phyloP scores from a whole-genome alignment of 2,888 invertebrate species.

The Morpho deidamia region DNA sequence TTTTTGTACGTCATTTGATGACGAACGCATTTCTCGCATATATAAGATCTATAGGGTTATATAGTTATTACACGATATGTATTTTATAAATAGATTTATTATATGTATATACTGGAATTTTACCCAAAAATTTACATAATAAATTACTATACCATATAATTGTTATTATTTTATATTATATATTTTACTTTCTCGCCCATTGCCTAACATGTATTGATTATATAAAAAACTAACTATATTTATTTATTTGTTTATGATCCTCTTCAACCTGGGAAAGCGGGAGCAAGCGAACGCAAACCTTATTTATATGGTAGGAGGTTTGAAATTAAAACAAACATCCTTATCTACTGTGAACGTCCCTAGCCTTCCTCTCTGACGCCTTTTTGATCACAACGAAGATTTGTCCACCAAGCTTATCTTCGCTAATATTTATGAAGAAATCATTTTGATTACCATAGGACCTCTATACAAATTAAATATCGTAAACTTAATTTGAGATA shows the following conservation, averaged over 20 bases:
- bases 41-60: too few relatives aligned
- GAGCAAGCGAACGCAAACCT: conserved; percentile 70
- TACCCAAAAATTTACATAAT: too few relatives aligned
- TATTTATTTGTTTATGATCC: conserved; percentile 70
- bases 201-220: background rate
- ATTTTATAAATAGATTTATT: too few relatives aligned
- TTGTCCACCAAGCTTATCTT: conserved; percentile 10
- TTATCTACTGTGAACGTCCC: conserved; percentile 38
- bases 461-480: background rate
- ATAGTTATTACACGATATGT: too few relatives aligned
- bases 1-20: too few relatives aligned
- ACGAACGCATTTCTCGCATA: too few relatives aligned
- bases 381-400: conserved; percentile 7
- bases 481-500: too few relatives aligned
- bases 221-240: conserved; percentile 1
- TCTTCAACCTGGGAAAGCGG: conserved; percentile 62
- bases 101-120: too few relatives aligned
- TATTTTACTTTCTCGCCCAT: too few relatives aligned
- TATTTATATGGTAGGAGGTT: conserved; percentile 73
- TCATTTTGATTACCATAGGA: conserved; percentile 9
- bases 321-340: conserved; percentile 41
- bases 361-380: conserved; percentile 12
- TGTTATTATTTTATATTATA: too few relatives aligned
- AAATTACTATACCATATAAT: too few relatives aligned
- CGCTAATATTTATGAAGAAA: conserved; percentile 8